Conservation (phyloP, 2,113 vertebrate genomes). For the Lycocorax pyrrhopterus region DNA sequence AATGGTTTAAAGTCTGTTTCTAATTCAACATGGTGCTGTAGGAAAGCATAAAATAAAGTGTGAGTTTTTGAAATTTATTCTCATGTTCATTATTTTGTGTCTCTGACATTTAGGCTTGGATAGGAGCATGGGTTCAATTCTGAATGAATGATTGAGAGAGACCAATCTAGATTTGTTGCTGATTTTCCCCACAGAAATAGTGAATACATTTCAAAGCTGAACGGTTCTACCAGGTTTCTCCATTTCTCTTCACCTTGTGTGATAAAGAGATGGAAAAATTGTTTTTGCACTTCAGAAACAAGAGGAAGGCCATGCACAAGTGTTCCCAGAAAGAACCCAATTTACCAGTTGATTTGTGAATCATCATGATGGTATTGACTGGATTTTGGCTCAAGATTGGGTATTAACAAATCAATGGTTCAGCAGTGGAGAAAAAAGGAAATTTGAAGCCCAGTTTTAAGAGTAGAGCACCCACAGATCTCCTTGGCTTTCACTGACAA, state of each 20-base stretch:
- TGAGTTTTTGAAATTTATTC: not conserved
- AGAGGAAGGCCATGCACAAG: not conserved
- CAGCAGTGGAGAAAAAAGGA: not conserved
- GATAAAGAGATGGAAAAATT: not conserved
- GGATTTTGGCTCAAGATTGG: not conserved
- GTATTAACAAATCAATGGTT: not conserved
- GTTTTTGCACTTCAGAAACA: not conserved
- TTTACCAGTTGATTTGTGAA: not conserved
- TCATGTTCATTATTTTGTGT: not conserved
- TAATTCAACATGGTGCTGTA: not conserved
- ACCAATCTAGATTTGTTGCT: not conserved
- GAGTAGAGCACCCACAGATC: not conserved
- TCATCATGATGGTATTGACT: not conserved
- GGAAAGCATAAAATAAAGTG: not conserved
- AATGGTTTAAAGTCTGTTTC: slow-evolving; percentile 25
- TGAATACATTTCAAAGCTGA: not conserved
- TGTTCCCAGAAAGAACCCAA: not conserved
- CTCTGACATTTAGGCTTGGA: not conserved
- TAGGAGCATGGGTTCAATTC: not conserved
- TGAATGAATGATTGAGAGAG: not conserved
- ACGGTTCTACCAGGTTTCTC: not conserved
- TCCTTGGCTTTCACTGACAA: not conserved
- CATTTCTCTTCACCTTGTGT: not conserved
- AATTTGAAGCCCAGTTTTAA: not conserved
- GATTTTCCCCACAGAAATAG: not conserved